These are phyloP conservation scores for Neolamprologus hecqui DNA, from an alignment of 2,113 vertebrate genomes.

Conservation along the genomic window DNA sequence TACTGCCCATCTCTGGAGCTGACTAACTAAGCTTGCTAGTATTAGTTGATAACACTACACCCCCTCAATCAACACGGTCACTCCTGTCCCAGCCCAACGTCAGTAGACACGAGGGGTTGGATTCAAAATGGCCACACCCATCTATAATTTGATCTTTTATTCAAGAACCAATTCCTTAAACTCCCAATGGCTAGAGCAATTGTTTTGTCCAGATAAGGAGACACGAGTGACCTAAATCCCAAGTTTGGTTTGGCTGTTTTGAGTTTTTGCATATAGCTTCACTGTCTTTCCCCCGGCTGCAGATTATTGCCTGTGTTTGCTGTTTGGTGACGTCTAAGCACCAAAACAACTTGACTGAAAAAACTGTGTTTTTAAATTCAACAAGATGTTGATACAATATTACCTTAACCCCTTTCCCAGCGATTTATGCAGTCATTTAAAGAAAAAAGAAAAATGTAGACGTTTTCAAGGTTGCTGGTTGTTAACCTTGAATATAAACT, in stretches of 20 bases:
- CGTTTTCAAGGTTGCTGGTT: not conserved
- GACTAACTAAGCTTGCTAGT: not conserved
- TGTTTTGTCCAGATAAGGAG: not conserved
- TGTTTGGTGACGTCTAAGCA: not conserved
- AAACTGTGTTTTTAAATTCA: not conserved
- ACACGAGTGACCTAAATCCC: not conserved
- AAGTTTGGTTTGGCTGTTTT: not conserved
- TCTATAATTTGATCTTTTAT: not conserved
- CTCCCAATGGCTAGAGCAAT: fast-evolving
- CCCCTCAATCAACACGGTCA: not conserved
- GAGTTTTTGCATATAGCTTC: not conserved
- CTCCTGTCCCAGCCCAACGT: not conserved
- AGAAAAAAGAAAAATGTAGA: not conserved
- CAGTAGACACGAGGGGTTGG: not conserved
- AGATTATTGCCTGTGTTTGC: not conserved
- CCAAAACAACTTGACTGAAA: not conserved
- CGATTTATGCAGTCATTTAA: not conserved
- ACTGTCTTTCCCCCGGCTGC: not conserved
- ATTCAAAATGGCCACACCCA: not conserved
- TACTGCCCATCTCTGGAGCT: not conserved
- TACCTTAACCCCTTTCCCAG: not conserved
- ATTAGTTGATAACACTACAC: not conserved
- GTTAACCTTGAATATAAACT: not conserved
- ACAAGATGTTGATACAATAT: not conserved
- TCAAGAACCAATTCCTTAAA: not conserved